A percentile compares a stretch with the other conserved stretches of the same genome.
Evolutionary conservation across 2,888 invertebrate species (phyloP).

Genomic region (Eledona agricola): DNA sequence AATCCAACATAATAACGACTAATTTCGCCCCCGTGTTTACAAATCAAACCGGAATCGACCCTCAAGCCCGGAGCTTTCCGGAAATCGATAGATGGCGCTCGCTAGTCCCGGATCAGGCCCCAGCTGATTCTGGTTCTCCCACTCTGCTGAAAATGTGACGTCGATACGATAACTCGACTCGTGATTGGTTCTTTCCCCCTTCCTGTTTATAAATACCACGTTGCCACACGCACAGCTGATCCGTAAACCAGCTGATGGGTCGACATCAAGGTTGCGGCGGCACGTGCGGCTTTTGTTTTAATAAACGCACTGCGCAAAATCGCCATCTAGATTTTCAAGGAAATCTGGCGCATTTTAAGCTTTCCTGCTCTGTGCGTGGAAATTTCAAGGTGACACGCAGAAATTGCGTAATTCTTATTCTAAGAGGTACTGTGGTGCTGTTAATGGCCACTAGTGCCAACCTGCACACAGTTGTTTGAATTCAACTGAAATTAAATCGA

Average conservation of each 20-base stretch:
- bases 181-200: slow-evolving; percentile 43
- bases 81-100: slow-evolving; percentile 18
- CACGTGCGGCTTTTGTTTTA: slow-evolving; percentile 39
- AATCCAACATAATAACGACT: too few relatives aligned
- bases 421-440: too few relatives aligned
- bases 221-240: slow-evolving; percentile 54
- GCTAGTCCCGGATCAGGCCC: slow-evolving; percentile 2
- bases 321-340: slow-evolving; percentile 19
- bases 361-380: slow-evolving; percentile 15
- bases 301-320: slow-evolving; percentile 31
- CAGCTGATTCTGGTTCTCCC: slow-evolving; percentile 52
- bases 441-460: too few relatives aligned
- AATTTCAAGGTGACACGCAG: slow-evolving; percentile 12
- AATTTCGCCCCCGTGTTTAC: too few relatives aligned
- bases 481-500: too few relatives aligned
- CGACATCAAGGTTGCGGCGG: slow-evolving; percentile 39
- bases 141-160: slow-evolving; percentile 43
- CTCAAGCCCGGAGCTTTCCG: too few relatives aligned
- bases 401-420: slow-evolving; percentile 18
- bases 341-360: slow-evolving; percentile 16
- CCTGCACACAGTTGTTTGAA: too few relatives aligned
- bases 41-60: too few relatives aligned
- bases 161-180: slow-evolving; percentile 40
- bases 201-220: slow-evolving; percentile 44
- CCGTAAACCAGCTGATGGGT: slow-evolving; percentile 50